Evolutionary conservation across 2,113 vertebrate genomes (phyloP).

Genomic region (Urocynchramus pylzowi): DNA sequence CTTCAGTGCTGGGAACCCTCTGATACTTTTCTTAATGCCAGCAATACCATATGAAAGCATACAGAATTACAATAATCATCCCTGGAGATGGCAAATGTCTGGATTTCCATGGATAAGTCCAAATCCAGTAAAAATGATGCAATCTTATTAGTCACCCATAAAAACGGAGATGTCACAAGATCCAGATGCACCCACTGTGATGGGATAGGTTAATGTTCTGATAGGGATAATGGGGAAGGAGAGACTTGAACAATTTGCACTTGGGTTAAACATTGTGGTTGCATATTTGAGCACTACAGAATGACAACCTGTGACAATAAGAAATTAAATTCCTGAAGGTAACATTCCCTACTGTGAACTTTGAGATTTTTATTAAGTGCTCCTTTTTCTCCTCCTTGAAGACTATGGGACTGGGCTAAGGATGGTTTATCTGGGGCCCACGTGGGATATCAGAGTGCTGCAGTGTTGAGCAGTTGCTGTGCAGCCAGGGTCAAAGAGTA

Average conservation of each 20-base stretch:
- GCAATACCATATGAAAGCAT: neutral
- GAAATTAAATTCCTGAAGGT: neutral
- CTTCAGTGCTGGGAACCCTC: neutral
- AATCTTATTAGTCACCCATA: neutral
- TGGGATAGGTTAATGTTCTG: neutral
- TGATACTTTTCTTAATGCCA: neutral
- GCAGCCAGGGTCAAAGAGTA: neutral
- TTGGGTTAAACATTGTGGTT: neutral
- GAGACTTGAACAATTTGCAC: neutral
- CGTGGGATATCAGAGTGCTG: accelerated
- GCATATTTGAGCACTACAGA: neutral
- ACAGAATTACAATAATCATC: neutral
- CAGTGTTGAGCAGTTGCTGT: neutral
- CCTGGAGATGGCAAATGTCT: neutral
- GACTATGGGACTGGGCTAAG: neutral
- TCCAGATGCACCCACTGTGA: neutral
- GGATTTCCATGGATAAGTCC: neutral
- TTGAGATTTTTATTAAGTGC: neutral
- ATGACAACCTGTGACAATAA: neutral
- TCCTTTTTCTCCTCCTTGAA: neutral
- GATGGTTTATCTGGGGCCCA: neutral
- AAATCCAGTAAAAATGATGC: slow-evolving; percentile 1
- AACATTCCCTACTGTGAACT: neutral
- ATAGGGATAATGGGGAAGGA: neutral
- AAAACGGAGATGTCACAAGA: neutral